A percentile compares a stretch with the other conserved stretches of the same genome.
Conservation (phyloP, 2,113 vertebrate genomes). For the Puntigrus tetrazona region DNA sequence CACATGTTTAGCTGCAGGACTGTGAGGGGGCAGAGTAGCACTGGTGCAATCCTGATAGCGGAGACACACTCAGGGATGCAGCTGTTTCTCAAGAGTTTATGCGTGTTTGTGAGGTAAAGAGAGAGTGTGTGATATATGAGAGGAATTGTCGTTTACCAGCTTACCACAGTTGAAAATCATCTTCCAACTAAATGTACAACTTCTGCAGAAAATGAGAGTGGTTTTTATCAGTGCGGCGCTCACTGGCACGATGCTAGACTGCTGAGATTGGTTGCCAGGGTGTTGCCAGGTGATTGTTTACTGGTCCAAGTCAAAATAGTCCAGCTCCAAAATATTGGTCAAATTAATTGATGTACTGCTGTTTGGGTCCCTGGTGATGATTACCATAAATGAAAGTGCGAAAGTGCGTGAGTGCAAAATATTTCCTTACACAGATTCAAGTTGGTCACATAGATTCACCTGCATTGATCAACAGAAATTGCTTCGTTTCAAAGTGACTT, state of each 20-base stretch:
- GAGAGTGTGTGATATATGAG: not conserved
- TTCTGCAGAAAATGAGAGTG: not conserved
- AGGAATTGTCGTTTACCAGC: not conserved
- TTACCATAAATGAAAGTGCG: too few species aligned
- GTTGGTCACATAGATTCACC: not conserved
- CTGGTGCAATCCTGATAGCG: slow-evolving; percentile 33
- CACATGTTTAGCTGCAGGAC: slow-evolving; percentile 61
- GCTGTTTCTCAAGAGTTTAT: slow-evolving; percentile 18
- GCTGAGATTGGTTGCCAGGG: not conserved
- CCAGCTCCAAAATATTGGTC: not conserved
- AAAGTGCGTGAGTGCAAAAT: not conserved
- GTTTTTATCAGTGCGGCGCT: not conserved
- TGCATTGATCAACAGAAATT: not conserved
- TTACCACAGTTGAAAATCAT: not conserved
- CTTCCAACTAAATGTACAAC: not conserved
- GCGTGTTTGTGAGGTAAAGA: not conserved
- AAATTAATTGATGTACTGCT: not conserved
- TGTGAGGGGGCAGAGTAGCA: slow-evolving; percentile 26
- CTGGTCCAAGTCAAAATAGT: not conserved
- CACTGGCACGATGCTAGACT: not conserved
- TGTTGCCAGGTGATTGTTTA: not conserved
- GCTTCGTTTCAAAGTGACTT: not conserved
- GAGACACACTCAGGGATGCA: slow-evolving; percentile 8
- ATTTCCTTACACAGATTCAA: not conserved
- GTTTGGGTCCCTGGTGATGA: not conserved